Evolutionary conservation across 2,113 vertebrate genomes (phyloP).

Genomic region (Alaudala cheleensis): DNA sequence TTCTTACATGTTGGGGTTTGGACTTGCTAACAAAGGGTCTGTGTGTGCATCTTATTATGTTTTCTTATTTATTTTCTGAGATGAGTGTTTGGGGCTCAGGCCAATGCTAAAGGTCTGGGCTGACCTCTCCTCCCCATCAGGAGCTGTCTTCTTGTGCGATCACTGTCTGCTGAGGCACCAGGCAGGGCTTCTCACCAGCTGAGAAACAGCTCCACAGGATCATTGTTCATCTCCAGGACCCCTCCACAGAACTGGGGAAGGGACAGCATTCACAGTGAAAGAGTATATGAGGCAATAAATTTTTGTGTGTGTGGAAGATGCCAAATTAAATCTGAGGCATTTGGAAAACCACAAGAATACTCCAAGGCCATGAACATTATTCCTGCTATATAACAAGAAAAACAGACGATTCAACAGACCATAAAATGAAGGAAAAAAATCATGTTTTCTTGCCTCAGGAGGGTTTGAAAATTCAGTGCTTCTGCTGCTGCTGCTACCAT

Average conservation of each 20-base stretch:
- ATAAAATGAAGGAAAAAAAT: conserved; percentile 67
- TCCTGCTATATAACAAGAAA: conserved; percentile 49
- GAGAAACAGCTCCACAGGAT: neutral
- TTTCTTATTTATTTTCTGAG: conserved; percentile 9
- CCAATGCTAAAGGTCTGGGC: neutral
- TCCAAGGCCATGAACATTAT: conserved; percentile 34
- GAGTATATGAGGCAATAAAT: neutral
- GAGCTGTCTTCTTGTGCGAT: neutral
- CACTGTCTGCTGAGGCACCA: neutral
- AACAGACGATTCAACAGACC: conserved; percentile 63
- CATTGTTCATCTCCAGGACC: conserved; percentile 1
- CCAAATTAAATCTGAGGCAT: conserved; percentile 40
- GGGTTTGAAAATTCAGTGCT: conserved; percentile 35
- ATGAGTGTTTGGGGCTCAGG: conserved; percentile 4
- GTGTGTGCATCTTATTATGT: conserved; percentile 18
- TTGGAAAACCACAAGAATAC: conserved; percentile 56
- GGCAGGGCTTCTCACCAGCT: conserved; percentile 18
- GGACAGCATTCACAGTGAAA: neutral
- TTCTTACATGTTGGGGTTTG: conserved; percentile 20
- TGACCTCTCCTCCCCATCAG: conserved; percentile 3
- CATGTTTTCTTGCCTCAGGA: conserved; percentile 63
- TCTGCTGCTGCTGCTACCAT: conserved; percentile 5
- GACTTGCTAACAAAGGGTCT: neutral
- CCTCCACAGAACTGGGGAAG: neutral
- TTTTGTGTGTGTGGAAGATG: neutral